phyloP scores from a whole-genome alignment of 2,888 invertebrate genomes.

The Troides helena region DNA sequence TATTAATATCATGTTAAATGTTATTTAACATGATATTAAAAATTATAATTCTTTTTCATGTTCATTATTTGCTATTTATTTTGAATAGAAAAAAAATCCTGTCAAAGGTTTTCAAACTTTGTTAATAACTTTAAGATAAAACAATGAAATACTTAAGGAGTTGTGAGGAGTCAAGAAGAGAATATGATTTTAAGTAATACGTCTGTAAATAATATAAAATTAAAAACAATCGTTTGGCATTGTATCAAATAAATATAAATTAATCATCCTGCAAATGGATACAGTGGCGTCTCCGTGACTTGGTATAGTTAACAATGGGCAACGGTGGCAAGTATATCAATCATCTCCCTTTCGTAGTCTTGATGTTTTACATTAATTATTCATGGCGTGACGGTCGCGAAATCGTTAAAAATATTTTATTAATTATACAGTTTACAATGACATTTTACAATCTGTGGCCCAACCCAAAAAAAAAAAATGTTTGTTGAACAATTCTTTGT shows the following conservation, averaged over 20 bases:
- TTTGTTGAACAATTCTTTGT: no score
- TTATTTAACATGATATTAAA: no score
- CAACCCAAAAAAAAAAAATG: background rate
- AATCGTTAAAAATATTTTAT: background rate
- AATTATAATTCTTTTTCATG: no score
- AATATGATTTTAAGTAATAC: background rate
- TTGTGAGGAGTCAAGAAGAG: background rate
- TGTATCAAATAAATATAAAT: constrained; percentile 18
- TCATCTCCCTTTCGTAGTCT: constrained; percentile 9
- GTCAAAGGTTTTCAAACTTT: no score
- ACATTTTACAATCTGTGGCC: background rate
- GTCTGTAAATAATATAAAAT: background rate
- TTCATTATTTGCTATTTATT: background rate
- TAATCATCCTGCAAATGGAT: constrained; percentile 16
- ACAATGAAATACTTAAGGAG: background rate
- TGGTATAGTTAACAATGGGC: constrained; percentile 21
- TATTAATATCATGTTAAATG: no score
- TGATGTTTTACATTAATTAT: constrained; percentile 18
- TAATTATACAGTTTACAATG: background rate
- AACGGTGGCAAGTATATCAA: constrained; percentile 13
- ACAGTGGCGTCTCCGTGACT: constrained; percentile 18
- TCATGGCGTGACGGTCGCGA: constrained; percentile 1
- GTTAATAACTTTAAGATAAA: background rate
- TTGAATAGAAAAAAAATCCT: background rate
- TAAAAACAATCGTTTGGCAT: constrained; percentile 5